Base-by-base conservation (phyloP, 2,113 vertebrate genomes). In the Tragelaphus strepsiceros region DNA sequence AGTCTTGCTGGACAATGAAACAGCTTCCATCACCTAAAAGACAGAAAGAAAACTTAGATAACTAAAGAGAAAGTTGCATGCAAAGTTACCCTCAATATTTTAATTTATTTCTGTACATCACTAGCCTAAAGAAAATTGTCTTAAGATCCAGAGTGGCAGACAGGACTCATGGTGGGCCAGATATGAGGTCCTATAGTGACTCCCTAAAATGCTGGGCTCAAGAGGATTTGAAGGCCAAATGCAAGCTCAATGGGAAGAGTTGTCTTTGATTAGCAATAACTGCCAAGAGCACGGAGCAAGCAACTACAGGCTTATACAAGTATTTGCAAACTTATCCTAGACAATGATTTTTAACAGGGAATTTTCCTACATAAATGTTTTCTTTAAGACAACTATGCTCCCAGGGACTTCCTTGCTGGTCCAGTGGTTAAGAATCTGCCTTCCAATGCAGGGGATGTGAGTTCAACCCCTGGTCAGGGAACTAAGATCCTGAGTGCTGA, bases 1-100 rank as follows among this genome's bases (percentile, higher is more conserved):
- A 98, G 95, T 99, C 99, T 64, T 99, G 99, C 95, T 99, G 99
- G 56, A 99, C 26, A 35, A 99, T 85, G 54, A 99, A 99, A 96
- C 99, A 99, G 58, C 98, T 99, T 92, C 99, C 99, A 62, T 99
- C 99, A 95, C 99, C 99, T 99, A 51, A 43, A 96, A 93, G 39
- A 32, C 0, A 83, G 13, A 97, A 88, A 94, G 77, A 90, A 93
- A 90, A 94, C 17, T 81, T 8, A 96, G 83, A 90, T 67, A 95
- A 91, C 35, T 91, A n/a, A 86, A 92, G 59, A 94, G 32, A 87
- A 78, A 71, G 24, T 9, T 88, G 32, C 17, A 88, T 8, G 16
- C 12, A 88, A 84, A 64, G 21, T 53, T 90, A 32, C 80, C 19
- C n/a, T 88, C 19, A 49, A 11, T 88, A 64, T 88, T 95, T 83